Conservation (phyloP, 2,888 invertebrate genomes). For the Hyppa rectilinea region DNA sequence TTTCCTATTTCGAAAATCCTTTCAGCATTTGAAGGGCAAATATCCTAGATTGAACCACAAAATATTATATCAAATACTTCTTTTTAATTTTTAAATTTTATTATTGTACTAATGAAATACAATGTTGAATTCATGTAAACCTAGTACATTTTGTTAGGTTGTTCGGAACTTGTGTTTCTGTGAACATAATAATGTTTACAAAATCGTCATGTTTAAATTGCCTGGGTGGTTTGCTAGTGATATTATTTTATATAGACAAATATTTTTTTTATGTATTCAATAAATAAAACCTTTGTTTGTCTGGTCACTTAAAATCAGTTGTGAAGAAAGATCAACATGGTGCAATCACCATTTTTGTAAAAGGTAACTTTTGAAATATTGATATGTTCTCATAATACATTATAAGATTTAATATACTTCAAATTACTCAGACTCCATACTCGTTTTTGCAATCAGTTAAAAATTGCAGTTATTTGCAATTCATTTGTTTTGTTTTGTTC, state of each 20-base stretch:
- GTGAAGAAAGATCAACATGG: slow-evolving; percentile 32
- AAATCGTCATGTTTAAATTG: background rate
- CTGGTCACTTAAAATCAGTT: slow-evolving; percentile 37
- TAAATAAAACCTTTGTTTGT: slow-evolving; percentile 23
- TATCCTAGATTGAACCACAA: too few species aligned
- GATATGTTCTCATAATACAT: background rate
- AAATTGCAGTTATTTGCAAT: background rate
- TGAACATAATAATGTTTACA: background rate
- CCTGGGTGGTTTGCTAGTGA: too few species aligned
- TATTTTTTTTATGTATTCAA: background rate
- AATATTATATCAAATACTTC: too few species aligned
- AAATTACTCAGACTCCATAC: background rate
- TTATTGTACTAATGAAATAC: too few species aligned
- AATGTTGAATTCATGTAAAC: background rate
- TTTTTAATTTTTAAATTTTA: too few species aligned
- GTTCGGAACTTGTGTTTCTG: background rate
- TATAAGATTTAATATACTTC: background rate
- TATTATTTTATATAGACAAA: background rate
- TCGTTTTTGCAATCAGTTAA: background rate
- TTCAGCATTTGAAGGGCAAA: too few species aligned
- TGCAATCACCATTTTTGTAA: slow-evolving; percentile 12
- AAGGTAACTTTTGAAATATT: slow-evolving; percentile 31
- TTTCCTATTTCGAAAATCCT: too few species aligned
- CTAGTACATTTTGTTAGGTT: background rate
- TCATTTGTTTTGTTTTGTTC: background rate